Conservation (phyloP, 2,888 invertebrate genomes). For the Eupithecia vulgata region DNA sequence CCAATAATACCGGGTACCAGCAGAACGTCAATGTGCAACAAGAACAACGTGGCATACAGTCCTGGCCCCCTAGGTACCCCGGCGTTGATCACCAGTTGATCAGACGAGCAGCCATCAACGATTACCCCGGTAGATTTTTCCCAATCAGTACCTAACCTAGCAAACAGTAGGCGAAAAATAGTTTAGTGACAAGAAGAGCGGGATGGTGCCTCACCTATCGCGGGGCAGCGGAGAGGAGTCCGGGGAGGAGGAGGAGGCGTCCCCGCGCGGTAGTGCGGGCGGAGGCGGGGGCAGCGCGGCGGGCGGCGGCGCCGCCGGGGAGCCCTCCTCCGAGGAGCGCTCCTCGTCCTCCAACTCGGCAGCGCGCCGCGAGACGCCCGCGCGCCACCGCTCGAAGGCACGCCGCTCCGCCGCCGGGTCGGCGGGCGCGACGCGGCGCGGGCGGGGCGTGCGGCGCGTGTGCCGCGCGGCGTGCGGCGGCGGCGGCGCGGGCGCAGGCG, state of each 20-base stretch:
- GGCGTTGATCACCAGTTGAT: no score
- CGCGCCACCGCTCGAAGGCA: constrained; percentile 74
- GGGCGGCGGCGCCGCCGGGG: constrained; percentile 46
- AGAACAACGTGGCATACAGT: no score
- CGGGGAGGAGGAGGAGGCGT: constrained; percentile 29
- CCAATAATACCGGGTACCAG: no score
- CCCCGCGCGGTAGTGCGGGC: constrained; percentile 36
- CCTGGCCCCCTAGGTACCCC: no score
- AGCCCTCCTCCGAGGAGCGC: constrained; percentile 64
- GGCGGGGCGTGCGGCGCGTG: constrained; percentile 53
- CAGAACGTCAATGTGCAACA: no score
- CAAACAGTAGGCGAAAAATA: no score
- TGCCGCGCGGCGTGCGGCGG: constrained; percentile 44
- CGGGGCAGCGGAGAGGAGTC: constrained; percentile 41
- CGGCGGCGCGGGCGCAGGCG: constrained; percentile 58
- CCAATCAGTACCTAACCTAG: no score
- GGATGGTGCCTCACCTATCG: constrained; percentile 19
- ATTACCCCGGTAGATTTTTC: no score
- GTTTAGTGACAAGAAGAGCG: no score
- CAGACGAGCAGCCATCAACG: no score
- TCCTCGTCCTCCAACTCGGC: constrained; percentile 52
- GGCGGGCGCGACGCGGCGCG: constrained; percentile 66
- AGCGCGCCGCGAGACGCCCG: constrained; percentile 60
- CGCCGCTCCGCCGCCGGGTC: constrained; percentile 65
- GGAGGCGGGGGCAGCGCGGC: constrained; percentile 38